These are phyloP conservation scores for Bombyx huttoni DNA, from an alignment of 2,888 invertebrate species.

Conservation along the genomic window DNA sequence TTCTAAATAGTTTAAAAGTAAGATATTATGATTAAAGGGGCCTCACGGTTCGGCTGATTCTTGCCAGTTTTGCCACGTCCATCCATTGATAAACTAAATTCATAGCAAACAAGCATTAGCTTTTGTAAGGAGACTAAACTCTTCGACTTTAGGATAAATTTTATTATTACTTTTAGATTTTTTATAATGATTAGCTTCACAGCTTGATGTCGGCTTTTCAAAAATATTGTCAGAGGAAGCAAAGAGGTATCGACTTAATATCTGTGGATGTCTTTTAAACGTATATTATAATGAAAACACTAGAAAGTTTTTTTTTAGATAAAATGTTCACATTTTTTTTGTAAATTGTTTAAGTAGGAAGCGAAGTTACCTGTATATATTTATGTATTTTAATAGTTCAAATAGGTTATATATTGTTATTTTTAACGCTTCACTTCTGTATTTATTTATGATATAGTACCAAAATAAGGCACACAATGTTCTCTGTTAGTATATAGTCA, in stretches of 20 bases:
- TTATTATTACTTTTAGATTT: constrained; percentile 58
- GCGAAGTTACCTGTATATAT: constrained; percentile 28
- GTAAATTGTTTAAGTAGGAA: constrained; percentile 29
- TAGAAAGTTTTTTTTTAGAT: constrained; percentile 34
- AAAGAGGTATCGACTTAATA: constrained; percentile 58
- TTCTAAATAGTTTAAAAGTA: constrained; percentile 53
- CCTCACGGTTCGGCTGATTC: constrained; percentile 43
- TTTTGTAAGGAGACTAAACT: constrained; percentile 34
- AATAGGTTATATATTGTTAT: constrained; percentile 43
- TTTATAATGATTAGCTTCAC: constrained; percentile 60
- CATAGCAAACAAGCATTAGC: constrained; percentile 36
- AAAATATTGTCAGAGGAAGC: constrained; percentile 66
- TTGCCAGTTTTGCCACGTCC: constrained; percentile 64
- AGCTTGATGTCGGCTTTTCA: constrained; percentile 68
- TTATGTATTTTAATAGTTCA: constrained; percentile 40
- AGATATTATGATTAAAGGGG: constrained; percentile 26
- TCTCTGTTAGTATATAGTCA: constrained; percentile 50
- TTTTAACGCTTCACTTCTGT: constrained; percentile 20
- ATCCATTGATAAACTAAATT: constrained; percentile 56
- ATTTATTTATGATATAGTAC: constrained; percentile 25
- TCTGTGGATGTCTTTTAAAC: constrained; percentile 48
- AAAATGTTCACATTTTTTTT: constrained; percentile 33
- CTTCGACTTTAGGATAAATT: constrained; percentile 53
- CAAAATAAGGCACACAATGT: constrained; percentile 39
- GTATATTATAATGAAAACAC: constrained; percentile 19